Conservation (phyloP, 2,888 invertebrate species). For the Cybosia mesomella region DNA sequence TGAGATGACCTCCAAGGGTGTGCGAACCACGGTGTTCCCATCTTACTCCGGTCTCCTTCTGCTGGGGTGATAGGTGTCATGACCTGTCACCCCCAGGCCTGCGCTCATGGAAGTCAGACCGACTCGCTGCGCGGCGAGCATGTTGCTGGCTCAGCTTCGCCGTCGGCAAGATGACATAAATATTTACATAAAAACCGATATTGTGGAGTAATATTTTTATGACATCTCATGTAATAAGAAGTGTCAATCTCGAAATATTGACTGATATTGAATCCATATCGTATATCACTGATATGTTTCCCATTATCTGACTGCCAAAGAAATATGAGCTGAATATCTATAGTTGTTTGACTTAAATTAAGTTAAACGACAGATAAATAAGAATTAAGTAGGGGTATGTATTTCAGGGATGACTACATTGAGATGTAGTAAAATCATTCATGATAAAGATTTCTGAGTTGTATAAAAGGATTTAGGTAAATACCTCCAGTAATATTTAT, state of each 20-base stretch:
- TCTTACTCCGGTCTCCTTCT: no score
- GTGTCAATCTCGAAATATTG: slow-evolving; percentile 52
- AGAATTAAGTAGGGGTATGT: slow-evolving; percentile 20
- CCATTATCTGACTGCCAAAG: slow-evolving; percentile 16
- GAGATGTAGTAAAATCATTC: slow-evolving; percentile 14
- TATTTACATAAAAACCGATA: slow-evolving; percentile 32
- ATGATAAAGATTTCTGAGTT: slow-evolving; percentile 7
- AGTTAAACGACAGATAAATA: background rate
- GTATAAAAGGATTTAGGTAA: slow-evolving; percentile 12
- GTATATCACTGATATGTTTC: slow-evolving; percentile 27
- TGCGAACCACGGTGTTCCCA: no score
- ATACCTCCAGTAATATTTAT: slow-evolving; percentile 16
- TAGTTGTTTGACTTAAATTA: background rate
- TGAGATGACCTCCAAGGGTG: no score
- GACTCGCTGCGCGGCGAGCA: no score
- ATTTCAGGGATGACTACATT: slow-evolving; percentile 11
- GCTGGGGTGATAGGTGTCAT: no score
- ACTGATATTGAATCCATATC: slow-evolving; percentile 46
- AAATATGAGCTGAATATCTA: slow-evolving; percentile 12
- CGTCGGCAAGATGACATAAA: no score
- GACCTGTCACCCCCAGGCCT: no score
- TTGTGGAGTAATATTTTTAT: slow-evolving; percentile 44
- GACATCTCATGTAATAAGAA: slow-evolving; percentile 56
- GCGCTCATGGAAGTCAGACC: no score
- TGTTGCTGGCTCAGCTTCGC: no score